Percentiles rank a stretch among this genome's conserved stretches.
These are phyloP conservation scores for Dromaius novaehollandiae DNA, from an alignment of 2,113 vertebrate species.

Conservation along the genomic window DNA sequence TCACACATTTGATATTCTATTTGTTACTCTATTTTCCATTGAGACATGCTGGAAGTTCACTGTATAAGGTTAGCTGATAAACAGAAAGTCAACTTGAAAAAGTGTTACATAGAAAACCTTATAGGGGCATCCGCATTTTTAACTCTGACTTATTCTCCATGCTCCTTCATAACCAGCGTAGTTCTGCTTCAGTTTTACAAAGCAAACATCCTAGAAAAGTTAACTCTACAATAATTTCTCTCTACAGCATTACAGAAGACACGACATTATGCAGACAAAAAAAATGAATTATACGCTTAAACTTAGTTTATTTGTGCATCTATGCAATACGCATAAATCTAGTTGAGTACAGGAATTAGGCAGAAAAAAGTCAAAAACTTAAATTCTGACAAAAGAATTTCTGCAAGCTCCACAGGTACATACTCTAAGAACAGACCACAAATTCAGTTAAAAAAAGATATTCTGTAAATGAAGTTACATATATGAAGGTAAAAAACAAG, in stretches of 20 bases:
- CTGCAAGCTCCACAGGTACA: neutral
- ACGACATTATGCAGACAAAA: neutral
- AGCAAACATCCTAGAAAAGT: neutral
- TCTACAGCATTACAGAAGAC: neutral
- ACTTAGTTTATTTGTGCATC: neutral
- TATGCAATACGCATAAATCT: too few species aligned
- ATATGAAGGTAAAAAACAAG: neutral
- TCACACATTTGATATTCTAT: neutral
- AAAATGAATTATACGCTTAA: neutral
- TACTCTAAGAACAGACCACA: neutral
- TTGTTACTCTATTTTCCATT: neutral
- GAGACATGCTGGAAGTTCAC: neutral
- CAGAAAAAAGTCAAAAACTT: neutral
- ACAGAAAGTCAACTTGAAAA: neutral
- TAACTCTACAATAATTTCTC: neutral
- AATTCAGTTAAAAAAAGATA: neutral
- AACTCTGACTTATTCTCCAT: neutral
- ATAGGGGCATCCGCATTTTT: neutral
- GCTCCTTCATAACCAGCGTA: neutral
- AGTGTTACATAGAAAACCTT: neutral
- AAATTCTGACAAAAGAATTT: neutral
- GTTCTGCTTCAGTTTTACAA: neutral
- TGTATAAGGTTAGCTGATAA: neutral
- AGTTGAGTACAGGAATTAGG: accelerated
- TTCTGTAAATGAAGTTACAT: neutral